These are phyloP conservation scores for Thereva unica DNA, from an alignment of 2,888 invertebrate genomes.

Conservation along the genomic window DNA sequence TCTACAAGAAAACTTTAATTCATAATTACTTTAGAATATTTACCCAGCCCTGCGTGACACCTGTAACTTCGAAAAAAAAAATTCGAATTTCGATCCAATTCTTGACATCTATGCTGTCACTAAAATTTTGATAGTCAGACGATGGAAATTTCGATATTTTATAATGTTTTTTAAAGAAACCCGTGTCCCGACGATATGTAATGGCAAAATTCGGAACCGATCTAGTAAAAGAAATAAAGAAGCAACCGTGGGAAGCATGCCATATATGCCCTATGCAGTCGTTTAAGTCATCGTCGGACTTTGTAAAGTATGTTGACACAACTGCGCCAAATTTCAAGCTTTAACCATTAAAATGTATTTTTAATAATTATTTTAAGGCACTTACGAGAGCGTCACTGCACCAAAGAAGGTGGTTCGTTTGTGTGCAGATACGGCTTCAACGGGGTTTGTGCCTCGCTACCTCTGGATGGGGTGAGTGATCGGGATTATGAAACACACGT, in stretches of 20 bases:
- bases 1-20: no score
- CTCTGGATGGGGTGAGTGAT: conserved; percentile 87
- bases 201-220: conserved; percentile 31
- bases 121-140: background rate
- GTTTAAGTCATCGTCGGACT: conserved; percentile 64
- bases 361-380: conserved; percentile 64
- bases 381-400: conserved; percentile 77
- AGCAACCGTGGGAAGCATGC: conserved; percentile 64
- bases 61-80: no score
- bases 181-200: conserved; percentile 12
- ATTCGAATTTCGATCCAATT: no score
- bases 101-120: no score
- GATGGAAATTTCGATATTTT: conserved; percentile 11
- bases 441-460: conserved; percentile 81
- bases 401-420: conserved; percentile 82
- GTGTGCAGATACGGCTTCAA: conserved; percentile 88
- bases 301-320: conserved; percentile 61
- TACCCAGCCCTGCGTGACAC: no score
- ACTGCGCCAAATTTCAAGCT: conserved; percentile 2
- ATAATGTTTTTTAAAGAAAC: conserved; percentile 2
- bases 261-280: conserved; percentile 65
- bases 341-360: background rate
- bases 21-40: no score
- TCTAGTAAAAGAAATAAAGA: conserved; percentile 22
- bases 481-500: conserved; percentile 88